Base-by-base conservation (phyloP, 2,888 invertebrate genomes). In the Diadromus collaris region DNA sequence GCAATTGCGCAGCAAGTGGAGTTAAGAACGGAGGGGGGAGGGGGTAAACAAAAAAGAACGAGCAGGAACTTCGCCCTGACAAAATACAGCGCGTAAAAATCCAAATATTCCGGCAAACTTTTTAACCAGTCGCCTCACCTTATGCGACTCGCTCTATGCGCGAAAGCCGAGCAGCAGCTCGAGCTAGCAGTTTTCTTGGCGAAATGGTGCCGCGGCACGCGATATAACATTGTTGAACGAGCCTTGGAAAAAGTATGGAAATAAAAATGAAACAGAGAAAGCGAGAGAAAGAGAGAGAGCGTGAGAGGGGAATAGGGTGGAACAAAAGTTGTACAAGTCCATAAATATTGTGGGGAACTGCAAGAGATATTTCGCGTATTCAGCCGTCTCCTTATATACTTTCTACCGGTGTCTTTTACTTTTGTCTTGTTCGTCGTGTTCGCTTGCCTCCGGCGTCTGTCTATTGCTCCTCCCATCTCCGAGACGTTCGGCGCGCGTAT, bases 341-440 rank as follows among this genome's bases (percentile, higher is more conserved):
- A 83, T 83, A 83, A 83, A 83, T 83, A 82, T 81, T 81, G 75
- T 73, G 21, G 63, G 51, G 73, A 78, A 79, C 80, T 80, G 78
- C 81, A 76, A 68, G 73, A 78, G 67, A 79, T 76, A 67, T 76
- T 70, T 63, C 71, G 48, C 63, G 46, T 58, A 79, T 76, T 79
- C 68, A 76, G 63, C 67, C 68, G 67, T 80, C 67, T 68, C 51
- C 58, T 79, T 72, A 75, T 78, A 54, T 76, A 73, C 77, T 81
- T 74, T 74, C 68, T 56, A 61, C 70, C 65, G 76, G 38, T 76
- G 65, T 68, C 79, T 63, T 56, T n/a, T 51, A 44, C 54, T 38
- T 63, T 54, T 54, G 51, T 46, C 58, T 51, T 54, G 34, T 51
- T 67, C 63, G 38, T 58, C 34, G 58, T 46, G 24, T 48, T 24